Evolutionary conservation across 2,113 vertebrate species (phyloP).

Genomic region (Indicator indicator): DNA sequence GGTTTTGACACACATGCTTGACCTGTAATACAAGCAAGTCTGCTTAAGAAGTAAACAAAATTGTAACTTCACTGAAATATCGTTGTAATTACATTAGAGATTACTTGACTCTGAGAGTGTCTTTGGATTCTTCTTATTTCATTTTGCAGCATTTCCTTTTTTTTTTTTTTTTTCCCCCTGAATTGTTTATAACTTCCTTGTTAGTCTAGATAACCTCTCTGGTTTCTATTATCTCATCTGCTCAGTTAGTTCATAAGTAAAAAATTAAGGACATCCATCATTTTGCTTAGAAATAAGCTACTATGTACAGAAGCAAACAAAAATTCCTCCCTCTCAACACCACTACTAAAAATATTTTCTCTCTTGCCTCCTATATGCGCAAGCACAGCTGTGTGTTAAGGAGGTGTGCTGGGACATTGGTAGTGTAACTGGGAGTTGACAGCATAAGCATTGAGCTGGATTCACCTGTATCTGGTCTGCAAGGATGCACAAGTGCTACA

Average conservation of each 20-base stretch:
- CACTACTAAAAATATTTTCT: background rate
- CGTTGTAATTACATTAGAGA: constrained; percentile 57
- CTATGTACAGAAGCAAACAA: background rate
- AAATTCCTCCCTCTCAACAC: background rate
- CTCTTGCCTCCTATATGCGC: background rate
- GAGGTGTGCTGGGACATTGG: background rate
- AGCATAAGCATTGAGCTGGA: background rate
- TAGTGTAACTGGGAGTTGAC: background rate
- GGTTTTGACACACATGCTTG: constrained; percentile 53
- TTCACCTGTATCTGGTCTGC: background rate
- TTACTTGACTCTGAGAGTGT: background rate
- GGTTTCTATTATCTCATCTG: constrained; percentile 28
- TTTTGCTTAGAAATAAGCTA: constrained; percentile 27
- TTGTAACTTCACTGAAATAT: constrained; percentile 65
- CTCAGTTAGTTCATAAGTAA: background rate
- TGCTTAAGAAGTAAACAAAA: constrained; percentile 69
- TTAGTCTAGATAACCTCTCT: constrained; percentile 35
- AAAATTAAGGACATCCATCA: constrained; percentile 6
- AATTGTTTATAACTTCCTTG: constrained; percentile 13
- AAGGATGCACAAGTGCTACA: background rate
- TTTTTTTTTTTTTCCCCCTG: background rate
- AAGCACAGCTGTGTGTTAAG: background rate
- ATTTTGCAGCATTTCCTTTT: background rate
- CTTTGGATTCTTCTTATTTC: constrained; percentile 15
- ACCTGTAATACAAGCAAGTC: constrained; percentile 49